phyloP scores from a whole-genome alignment of 2,888 invertebrate species.

The Himalopsyche tibetana region DNA sequence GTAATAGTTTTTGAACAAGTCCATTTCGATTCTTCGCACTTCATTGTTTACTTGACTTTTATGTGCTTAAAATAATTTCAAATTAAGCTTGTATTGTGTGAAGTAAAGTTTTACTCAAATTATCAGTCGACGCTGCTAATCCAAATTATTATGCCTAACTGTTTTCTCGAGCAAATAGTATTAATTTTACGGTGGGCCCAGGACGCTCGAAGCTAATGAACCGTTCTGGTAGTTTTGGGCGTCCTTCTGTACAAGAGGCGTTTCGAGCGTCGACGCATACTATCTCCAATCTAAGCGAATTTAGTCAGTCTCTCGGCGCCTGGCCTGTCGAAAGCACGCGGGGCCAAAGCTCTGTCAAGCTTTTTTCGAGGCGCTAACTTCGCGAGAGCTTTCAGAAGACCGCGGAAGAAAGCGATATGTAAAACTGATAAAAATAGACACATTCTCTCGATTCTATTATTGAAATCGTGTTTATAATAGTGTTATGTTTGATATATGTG shows the following conservation, averaged over 20 bases:
- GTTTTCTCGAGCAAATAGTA: slow-evolving; percentile 35
- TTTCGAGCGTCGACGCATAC: slow-evolving; percentile 37
- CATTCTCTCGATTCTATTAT: slow-evolving; percentile 6
- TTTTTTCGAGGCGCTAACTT: slow-evolving; percentile 20
- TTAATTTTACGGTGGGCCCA: slow-evolving; percentile 31
- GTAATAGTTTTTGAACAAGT: no score
- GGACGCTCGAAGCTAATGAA: slow-evolving; percentile 22
- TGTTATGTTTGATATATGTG: slow-evolving; percentile 19
- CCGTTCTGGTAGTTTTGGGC: slow-evolving; percentile 31
- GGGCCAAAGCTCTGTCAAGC: neutral
- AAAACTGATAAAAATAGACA: slow-evolving; percentile 33
- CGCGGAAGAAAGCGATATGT: slow-evolving; percentile 9
- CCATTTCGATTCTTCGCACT: no score
- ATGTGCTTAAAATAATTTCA: no score
- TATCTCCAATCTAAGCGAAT: slow-evolving; percentile 33
- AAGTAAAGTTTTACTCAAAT: neutral
- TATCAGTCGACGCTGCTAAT: slow-evolving; percentile 17
- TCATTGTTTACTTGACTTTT: no score
- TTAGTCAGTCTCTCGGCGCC: slow-evolving; percentile 37
- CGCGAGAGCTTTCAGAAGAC: slow-evolving; percentile 15
- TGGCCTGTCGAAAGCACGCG: slow-evolving; percentile 21
- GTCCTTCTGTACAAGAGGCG: slow-evolving; percentile 22
- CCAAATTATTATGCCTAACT: slow-evolving; percentile 10
- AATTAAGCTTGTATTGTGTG: no score
- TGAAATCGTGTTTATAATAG: slow-evolving; percentile 8